A percentile compares a stretch with the other conserved stretches of the same genome.
Conservation (phyloP, 2,888 invertebrate genomes). For the Pemphredon lugubris region DNA sequence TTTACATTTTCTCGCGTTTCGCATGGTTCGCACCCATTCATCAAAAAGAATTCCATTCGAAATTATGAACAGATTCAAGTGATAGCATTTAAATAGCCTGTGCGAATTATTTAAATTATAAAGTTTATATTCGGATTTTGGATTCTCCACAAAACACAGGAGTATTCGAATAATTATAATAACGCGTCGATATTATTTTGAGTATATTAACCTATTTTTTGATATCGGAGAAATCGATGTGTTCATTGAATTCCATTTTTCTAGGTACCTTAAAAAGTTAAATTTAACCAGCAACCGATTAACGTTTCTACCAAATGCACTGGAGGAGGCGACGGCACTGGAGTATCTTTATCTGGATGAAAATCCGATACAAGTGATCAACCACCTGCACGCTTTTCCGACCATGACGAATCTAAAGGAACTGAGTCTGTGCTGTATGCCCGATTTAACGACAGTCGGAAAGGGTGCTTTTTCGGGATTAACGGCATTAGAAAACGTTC, state of each 20-base stretch:
- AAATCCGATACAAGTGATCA: conserved; percentile 86
- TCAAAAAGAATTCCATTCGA: no score
- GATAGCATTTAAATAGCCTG: no score
- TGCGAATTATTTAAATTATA: no score
- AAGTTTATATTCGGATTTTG: no score
- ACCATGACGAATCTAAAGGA: conserved; percentile 84
- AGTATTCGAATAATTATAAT: no score
- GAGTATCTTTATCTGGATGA: conserved; percentile 86
- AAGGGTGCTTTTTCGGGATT: conserved; percentile 84
- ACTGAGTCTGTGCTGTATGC: conserved; percentile 87
- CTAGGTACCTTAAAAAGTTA: conserved; percentile 84
- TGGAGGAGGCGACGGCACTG: conserved; percentile 84
- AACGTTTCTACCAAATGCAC: conserved; percentile 83
- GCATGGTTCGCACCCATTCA: no score
- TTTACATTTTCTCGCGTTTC: no score
- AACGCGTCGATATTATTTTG: no score
- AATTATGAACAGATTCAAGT: no score
- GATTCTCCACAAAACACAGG: no score
- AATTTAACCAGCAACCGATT: conserved; percentile 87
- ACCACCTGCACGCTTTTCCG: conserved; percentile 84
- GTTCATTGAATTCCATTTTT: neutral
- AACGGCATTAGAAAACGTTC: conserved; percentile 83
- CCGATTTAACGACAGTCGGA: conserved; percentile 83
- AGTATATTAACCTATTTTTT: neutral
- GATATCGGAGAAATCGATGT: neutral